phyloP scores from a whole-genome alignment of 2,888 invertebrate genomes.

The Blera fallax region DNA sequence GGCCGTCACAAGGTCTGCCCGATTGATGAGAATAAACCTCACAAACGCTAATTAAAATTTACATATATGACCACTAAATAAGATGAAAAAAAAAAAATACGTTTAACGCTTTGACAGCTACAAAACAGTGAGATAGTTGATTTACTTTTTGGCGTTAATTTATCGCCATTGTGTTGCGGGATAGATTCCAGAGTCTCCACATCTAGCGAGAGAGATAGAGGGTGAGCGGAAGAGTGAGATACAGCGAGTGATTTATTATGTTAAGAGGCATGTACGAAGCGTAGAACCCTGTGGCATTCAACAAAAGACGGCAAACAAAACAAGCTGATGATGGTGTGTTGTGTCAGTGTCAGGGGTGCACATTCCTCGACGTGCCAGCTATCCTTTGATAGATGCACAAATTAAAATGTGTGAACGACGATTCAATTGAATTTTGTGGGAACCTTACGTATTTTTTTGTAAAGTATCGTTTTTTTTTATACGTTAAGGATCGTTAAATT shows the following conservation, averaged over 20 bases:
- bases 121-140: neutral
- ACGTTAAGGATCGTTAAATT: constrained; percentile 41
- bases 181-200: neutral
- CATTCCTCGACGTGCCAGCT: neutral
- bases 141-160: constrained; percentile 24
- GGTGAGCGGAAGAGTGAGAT: no score
- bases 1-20: no score
- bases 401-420: neutral
- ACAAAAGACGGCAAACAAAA: constrained; percentile 34
- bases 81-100: neutral
- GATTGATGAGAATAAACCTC: no score
- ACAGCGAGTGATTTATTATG: constrained; percentile 38
- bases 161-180: neutral
- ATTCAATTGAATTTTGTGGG: constrained; percentile 12
- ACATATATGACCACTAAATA: neutral
- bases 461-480: neutral
- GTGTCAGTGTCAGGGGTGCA: constrained; percentile 29
- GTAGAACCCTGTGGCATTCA: constrained; percentile 28
- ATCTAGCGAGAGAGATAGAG: neutral
- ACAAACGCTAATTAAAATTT: constrained; percentile 19
- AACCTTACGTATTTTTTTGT: neutral
- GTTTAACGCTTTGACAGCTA: neutral
- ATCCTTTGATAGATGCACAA: constrained; percentile 17
- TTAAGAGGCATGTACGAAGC: constrained; percentile 4
- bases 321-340: constrained; percentile 33